These are phyloP conservation scores for Hylomyscus alleni DNA, from an alignment of 2,797 vertebrate species.

Conservation along the genomic window DNA sequence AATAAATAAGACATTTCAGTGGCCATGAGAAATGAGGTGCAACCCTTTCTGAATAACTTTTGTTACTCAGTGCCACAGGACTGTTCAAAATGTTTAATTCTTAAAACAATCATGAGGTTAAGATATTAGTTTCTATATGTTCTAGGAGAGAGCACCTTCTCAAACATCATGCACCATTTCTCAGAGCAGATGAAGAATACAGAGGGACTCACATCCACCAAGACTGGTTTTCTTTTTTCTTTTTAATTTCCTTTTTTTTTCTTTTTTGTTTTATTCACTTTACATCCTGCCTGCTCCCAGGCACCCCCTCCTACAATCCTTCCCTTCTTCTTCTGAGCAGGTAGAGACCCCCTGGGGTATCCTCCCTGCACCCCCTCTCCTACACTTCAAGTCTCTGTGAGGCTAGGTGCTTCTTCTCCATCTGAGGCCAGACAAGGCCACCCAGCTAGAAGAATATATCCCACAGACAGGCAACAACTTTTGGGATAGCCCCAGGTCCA, in stretches of 20 bases:
- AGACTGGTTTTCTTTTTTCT: neutral
- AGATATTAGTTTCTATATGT: constrained; percentile 34
- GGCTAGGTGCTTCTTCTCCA: neutral
- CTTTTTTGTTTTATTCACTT: neutral
- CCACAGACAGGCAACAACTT: neutral
- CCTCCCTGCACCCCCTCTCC: too few species aligned
- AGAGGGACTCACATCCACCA: neutral
- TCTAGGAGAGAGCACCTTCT: neutral
- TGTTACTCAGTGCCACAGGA: neutral
- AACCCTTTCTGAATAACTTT: neutral
- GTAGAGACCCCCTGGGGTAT: neutral
- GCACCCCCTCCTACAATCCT: neutral
- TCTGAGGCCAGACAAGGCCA: neutral
- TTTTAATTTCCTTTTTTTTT: neutral
- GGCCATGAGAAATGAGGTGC: neutral
- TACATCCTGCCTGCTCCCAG: neutral
- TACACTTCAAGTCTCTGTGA: neutral
- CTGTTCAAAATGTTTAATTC: constrained; percentile 10
- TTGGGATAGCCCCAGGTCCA: neutral
- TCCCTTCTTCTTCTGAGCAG: neutral
- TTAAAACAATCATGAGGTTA: neutral
- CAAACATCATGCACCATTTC: neutral
- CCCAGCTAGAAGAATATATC: neutral
- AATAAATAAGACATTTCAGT: constrained; percentile 3
- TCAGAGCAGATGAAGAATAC: neutral